Percentiles rank a stretch among this genome's conserved stretches.
phyloP scores from a whole-genome alignment of 1,140 invertebrate genomes.

The Andrena cerasifolii region DNA sequence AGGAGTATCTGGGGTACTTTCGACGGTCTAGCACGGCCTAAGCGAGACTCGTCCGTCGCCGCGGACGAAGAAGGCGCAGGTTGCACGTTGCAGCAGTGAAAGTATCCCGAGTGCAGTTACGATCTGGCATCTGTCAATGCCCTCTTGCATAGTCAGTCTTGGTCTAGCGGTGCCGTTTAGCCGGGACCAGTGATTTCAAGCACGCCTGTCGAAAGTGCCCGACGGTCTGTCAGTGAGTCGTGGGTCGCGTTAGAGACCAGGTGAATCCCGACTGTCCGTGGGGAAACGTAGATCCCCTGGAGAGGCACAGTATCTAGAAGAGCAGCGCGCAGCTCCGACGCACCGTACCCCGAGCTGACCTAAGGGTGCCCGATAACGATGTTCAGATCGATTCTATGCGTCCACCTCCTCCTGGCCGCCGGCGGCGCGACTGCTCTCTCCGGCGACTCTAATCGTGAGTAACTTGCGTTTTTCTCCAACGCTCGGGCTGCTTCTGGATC shows the following conservation, averaged over 20 bases:
- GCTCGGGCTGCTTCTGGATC: too few relatives aligned
- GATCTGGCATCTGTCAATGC: constrained; percentile 77
- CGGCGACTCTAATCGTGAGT: constrained; percentile 63
- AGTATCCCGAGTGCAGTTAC: constrained; percentile 73
- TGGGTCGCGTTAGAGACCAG: background rate
- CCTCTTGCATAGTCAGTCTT: constrained; percentile 68
- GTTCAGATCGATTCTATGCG: background rate
- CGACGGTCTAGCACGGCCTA: constrained; percentile 29
- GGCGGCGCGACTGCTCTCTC: constrained; percentile 56
- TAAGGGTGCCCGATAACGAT: constrained; percentile 21
- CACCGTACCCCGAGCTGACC: too few relatives aligned
- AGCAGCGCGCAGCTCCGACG: too few relatives aligned
- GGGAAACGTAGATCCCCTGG: background rate
- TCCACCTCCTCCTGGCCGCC: constrained; percentile 46
- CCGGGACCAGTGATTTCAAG: constrained; percentile 41
- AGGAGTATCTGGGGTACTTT: constrained; percentile 41
- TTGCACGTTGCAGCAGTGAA: constrained; percentile 75
- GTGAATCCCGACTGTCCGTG: too few relatives aligned
- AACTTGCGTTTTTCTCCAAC: constrained; percentile 16
- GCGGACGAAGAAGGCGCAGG: constrained; percentile 63
- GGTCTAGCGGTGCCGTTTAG: constrained; percentile 62
- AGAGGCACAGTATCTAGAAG: too few relatives aligned
- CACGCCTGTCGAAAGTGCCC: constrained; percentile 20
- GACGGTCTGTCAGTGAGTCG: background rate
- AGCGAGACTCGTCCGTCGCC: constrained; percentile 47